Evolutionary conservation across 1,140 invertebrate species (phyloP), one percentile per base, ranked within the genome.

Genomic region (Temnothorax curvispinosus): DNA sequence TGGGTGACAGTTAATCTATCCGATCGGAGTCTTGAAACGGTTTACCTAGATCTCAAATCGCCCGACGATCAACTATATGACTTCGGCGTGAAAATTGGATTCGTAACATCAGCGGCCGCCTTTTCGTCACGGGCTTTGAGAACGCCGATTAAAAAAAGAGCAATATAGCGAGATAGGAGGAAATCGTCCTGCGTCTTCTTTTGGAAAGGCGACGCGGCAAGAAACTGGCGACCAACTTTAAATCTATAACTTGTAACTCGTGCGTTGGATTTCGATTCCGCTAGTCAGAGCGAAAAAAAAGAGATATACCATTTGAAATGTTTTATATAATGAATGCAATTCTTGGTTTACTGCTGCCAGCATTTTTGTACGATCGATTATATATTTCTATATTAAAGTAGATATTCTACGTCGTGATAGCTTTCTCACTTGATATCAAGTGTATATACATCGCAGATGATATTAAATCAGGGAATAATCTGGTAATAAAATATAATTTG

Each of bases 181-280:
- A 84, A 84, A 84, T 84, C 47, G 62, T 80, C 80, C 71, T 75
- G 44, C 47, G n/a, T 84, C 80, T 74, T 58, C 69, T 84, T 75
- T 84, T 75, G 80, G 80, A 84, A 74, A 58, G 80, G 38, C 67
- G 38, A 88, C 87, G 87, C 54, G 82, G 81, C 85, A 92, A 92
- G 90, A 90, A 90, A 75, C 75, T 69, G 86, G 84, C 89, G 91
- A 91, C 89, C 90, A 91, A 90, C 87, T 93, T 92, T 92, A 92
- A 92, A 93, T 93, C 89, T 85, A 90, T 85, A 88, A 89, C 91
- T 93, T 90, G 92, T 93, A 88, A 89, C 91, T 93, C 92, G 93
- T 93, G 93, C 92, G 90, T 92, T 85, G 9, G 69, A 84, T 74
- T 62, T 74, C 56, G 69, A 84, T 60, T 62, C 69, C 69, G 80